Percentiles rank a stretch among this genome's conserved stretches.
Evolutionary conservation across 2,113 vertebrate species (phyloP).

Genomic region (Gambusia holbrooki): DNA sequence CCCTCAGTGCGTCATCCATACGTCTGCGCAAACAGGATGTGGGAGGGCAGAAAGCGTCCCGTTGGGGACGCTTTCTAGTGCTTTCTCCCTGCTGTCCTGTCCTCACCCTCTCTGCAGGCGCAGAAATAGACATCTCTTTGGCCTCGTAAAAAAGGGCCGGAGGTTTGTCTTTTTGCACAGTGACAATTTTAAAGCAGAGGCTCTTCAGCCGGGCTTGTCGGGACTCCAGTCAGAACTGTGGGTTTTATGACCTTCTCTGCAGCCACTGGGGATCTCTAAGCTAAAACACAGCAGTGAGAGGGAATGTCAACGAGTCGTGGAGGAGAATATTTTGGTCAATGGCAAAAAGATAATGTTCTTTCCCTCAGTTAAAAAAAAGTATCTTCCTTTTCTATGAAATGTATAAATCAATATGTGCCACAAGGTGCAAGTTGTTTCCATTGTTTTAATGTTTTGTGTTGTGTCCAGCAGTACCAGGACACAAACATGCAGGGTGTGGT

Average conservation of each 20-base stretch:
- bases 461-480: constrained; percentile 92
- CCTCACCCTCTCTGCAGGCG: constrained; percentile 61
- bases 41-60: constrained; percentile 61
- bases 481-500: constrained; percentile 97
- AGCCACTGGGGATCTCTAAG: constrained; percentile 53
- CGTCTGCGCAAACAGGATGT: constrained; percentile 77
- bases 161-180: constrained; percentile 67
- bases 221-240: constrained; percentile 59
- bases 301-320: constrained; percentile 11
- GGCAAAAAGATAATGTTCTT: constrained; percentile 7
- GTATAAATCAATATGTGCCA: neutral
- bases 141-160: constrained; percentile 44
- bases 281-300: constrained; percentile 29
- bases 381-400: neutral
- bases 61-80: constrained; percentile 54
- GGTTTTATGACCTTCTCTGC: constrained; percentile 44
- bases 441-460: constrained; percentile 54
- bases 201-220: constrained; percentile 48
- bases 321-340: constrained; percentile 49
- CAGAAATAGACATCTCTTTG: constrained; percentile 66
- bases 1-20: constrained; percentile 74
- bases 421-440: constrained; percentile 31
- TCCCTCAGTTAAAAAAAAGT: neutral
- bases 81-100: constrained; percentile 59
- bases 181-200: constrained; percentile 51